These are phyloP conservation scores for Aphelocoma californica DNA, from an alignment of 2,797 vertebrate genomes.

Conservation along the genomic window DNA sequence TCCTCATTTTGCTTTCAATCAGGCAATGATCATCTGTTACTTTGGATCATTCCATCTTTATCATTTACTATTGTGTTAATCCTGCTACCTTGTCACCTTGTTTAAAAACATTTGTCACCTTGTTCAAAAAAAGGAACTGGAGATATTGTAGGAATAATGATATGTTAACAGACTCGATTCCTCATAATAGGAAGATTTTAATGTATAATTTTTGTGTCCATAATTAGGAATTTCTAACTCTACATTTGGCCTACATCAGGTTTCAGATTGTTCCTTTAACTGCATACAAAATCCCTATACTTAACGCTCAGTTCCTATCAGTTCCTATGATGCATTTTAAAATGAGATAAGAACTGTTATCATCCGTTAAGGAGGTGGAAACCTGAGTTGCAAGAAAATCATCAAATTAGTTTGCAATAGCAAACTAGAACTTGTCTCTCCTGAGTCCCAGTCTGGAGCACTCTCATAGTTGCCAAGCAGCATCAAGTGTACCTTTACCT, in stretches of 20 bases:
- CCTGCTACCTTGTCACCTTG: not conserved
- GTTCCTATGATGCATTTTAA: not conserved
- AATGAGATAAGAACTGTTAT: not conserved
- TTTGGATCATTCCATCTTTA: not conserved
- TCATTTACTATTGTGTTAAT: not conserved
- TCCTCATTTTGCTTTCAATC: not conserved
- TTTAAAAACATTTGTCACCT: not conserved
- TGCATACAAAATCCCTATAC: not conserved
- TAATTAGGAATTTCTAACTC: not conserved
- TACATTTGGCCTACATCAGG: not conserved
- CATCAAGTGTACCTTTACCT: not conserved
- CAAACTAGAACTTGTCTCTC: not conserved
- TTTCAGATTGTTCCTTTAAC: not conserved
- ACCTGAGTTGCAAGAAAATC: not conserved
- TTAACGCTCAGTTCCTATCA: not conserved
- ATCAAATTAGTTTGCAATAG: not conserved
- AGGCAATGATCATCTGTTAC: not conserved
- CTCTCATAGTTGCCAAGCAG: not conserved
- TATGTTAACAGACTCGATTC: not conserved
- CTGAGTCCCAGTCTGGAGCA: not conserved
- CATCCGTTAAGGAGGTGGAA: not conserved
- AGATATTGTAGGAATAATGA: not conserved
- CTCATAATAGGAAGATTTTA: not conserved
- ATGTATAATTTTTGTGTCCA: not conserved
- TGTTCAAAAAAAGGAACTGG: not conserved